Conservation (phyloP, 2,113 vertebrate genomes). For the Haemorhous mexicanus region DNA sequence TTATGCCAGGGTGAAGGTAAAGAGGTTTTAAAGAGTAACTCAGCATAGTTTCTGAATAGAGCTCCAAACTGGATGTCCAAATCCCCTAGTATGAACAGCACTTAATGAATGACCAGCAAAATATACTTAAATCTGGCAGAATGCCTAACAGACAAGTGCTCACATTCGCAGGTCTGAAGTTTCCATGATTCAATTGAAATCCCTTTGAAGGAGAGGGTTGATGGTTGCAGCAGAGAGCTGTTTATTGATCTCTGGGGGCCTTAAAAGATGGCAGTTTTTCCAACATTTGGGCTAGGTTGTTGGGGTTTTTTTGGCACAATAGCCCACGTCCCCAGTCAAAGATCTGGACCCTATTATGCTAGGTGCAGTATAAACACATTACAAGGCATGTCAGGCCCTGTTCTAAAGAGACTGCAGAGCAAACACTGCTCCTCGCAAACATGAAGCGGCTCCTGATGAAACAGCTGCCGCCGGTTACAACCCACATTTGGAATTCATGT, state of each 20-base stretch:
- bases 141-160: not conserved
- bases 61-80: not conserved
- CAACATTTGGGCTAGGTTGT: not conserved
- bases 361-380: conserved; percentile 22
- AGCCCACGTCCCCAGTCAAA: not conserved
- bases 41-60: not conserved
- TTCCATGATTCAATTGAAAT: not conserved
- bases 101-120: not conserved
- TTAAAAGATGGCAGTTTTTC: not conserved
- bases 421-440: conserved; percentile 8
- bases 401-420: conserved; percentile 11
- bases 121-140: not conserved
- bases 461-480: not conserved
- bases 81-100: not conserved
- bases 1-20: not conserved
- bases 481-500: not conserved
- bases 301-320: not conserved
- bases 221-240: not conserved
- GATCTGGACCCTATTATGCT: not conserved
- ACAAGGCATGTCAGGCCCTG: not conserved
- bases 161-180: not conserved
- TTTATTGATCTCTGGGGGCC: not conserved
- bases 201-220: not conserved
- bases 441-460: not conserved
- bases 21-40: not conserved